A percentile compares a stretch with the other conserved stretches of the same genome.
Evolutionary conservation across 2,888 invertebrate genomes (phyloP).

Genomic region (Chesias legatella): DNA sequence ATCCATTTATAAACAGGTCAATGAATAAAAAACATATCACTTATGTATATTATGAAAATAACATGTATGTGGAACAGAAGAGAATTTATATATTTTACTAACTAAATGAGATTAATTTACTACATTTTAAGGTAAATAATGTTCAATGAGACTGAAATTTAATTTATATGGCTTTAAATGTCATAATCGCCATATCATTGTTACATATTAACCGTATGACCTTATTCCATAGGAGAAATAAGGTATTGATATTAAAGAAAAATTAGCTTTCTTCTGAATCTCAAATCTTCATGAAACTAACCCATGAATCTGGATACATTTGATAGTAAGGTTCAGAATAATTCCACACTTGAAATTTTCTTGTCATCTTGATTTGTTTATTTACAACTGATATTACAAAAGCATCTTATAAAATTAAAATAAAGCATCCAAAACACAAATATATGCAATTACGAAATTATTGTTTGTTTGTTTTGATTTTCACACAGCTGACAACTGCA

Average conservation of each 20-base stretch:
- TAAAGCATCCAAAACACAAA: slow-evolving; percentile 51
- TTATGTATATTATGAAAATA: no score
- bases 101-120: no score
- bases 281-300: slow-evolving; percentile 12
- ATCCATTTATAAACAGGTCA: not conserved
- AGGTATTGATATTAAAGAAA: no score
- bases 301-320: slow-evolving; percentile 77
- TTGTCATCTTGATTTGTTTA: slow-evolving; percentile 62
- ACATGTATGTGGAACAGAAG: no score
- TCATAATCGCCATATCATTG: no score
- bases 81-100: no score
- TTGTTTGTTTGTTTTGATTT: slow-evolving; percentile 61
- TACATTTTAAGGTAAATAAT: no score
- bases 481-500: slow-evolving; percentile 66
- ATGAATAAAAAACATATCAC: not conserved
- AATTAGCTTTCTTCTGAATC: no score
- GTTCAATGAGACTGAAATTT: no score
- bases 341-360: slow-evolving; percentile 80
- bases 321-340: slow-evolving; percentile 75
- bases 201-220: no score
- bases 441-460: slow-evolving; percentile 48
- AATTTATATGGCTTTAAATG: no score
- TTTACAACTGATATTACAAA: slow-evolving; percentile 44
- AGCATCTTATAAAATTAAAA: slow-evolving; percentile 60
- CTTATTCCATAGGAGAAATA: no score